Percentiles rank a stretch among this genome's conserved stretches.
Evolutionary conservation across 2,888 invertebrate genomes (phyloP).

Genomic region (Nezara viridula): DNA sequence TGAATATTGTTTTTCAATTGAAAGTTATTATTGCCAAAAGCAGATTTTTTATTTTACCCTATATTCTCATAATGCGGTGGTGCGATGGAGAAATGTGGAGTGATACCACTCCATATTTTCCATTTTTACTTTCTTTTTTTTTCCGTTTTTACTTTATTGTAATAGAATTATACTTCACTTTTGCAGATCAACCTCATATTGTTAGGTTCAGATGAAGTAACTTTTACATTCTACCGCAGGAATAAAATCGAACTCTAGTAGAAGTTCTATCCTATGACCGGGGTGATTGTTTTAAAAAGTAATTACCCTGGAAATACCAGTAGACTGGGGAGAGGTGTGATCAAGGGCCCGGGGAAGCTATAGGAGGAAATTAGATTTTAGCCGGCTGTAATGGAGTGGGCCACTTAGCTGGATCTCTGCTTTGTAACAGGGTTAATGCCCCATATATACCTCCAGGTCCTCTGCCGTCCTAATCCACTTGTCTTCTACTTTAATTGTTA

Average conservation of each 20-base stretch:
- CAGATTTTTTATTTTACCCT: no score
- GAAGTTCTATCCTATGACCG: background rate
- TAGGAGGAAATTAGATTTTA: slow-evolving; percentile 50
- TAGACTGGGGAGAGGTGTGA: slow-evolving; percentile 1
- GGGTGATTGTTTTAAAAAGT: slow-evolving; percentile 40
- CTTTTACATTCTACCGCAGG: background rate
- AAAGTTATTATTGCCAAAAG: no score
- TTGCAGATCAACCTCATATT: background rate
- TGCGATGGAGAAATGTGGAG: no score
- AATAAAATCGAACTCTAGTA: background rate
- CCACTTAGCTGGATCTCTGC: slow-evolving; percentile 49
- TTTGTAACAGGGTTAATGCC: slow-evolving; percentile 50
- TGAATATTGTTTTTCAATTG: no score
- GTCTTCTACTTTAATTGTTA: slow-evolving; percentile 42
- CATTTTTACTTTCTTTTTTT: no score
- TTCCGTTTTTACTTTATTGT: no score
- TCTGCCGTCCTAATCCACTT: background rate
- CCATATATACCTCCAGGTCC: slow-evolving; percentile 35
- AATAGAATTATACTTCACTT: no score
- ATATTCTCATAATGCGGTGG: no score
- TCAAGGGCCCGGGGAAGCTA: slow-evolving; percentile 7
- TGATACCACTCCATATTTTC: no score
- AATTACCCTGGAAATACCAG: background rate
- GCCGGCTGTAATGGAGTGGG: slow-evolving; percentile 30
- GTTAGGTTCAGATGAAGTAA: background rate